phyloP scores from a whole-genome alignment of 2,113 vertebrate species.

The Agapornis roseicollis region DNA sequence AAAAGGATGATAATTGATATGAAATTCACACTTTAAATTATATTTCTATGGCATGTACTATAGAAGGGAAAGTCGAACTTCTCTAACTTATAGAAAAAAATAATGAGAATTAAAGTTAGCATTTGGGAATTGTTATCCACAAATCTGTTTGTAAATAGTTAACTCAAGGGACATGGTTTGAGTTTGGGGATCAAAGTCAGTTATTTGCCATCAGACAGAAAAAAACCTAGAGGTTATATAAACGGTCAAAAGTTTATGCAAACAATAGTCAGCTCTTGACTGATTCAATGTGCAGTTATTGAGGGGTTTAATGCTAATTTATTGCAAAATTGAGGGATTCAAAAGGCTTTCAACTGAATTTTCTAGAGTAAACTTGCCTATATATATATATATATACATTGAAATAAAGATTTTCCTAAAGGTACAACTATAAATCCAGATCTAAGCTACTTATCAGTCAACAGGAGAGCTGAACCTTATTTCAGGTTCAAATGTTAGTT shows the following conservation, averaged over 20 bases:
- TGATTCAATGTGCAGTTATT: neutral
- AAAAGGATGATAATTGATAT: neutral
- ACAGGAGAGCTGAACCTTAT: neutral
- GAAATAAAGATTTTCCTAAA: neutral
- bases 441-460: neutral
- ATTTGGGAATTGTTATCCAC: neutral
- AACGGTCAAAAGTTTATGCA: slow-evolving; percentile 30
- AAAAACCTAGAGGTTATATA: slow-evolving; percentile 47
- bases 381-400: neutral
- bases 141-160: slow-evolving; percentile 23
- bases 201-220: neutral
- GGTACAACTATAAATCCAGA: neutral
- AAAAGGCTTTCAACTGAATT: neutral
- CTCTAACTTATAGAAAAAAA: neutral
- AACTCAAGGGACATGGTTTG: neutral
- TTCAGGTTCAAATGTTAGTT: neutral
- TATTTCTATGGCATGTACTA: neutral
- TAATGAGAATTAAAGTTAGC: neutral
- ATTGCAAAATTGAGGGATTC: slow-evolving; percentile 30
- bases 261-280: neutral
- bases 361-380: neutral
- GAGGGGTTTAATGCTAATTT: slow-evolving; percentile 1
- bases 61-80: neutral
- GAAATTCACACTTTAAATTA: neutral
- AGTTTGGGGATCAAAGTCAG: slow-evolving; percentile 8